These are phyloP conservation scores for Lepeophtheirus salmonis DNA, from an alignment of 1,140 invertebrate genomes.

Conservation along the genomic window DNA sequence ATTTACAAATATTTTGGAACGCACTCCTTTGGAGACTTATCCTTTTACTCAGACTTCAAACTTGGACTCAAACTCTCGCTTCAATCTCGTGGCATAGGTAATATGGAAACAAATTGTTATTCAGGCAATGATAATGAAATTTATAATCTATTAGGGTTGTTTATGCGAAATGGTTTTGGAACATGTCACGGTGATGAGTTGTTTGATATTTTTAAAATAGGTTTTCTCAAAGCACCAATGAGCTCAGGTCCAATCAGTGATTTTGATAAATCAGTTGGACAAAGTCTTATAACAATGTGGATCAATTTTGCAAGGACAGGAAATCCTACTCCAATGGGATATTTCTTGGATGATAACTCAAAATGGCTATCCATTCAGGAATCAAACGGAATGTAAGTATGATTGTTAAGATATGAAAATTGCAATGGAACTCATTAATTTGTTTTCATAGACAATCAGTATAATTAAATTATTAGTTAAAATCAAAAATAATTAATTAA, in stretches of 20 bases:
- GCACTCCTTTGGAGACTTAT: not conserved
- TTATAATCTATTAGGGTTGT: no score
- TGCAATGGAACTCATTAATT: no score
- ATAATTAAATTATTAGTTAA: not conserved
- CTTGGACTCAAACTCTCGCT: not conserved
- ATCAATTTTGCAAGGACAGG: not conserved
- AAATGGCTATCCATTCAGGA: not conserved
- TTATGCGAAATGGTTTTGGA: not conserved
- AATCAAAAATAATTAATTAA: not conserved
- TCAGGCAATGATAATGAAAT: no score
- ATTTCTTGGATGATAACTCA: not conserved
- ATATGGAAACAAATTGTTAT: no score
- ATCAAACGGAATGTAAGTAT: not conserved
- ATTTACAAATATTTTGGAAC: not conserved
- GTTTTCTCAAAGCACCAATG: not conserved
- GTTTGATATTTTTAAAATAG: not conserved
- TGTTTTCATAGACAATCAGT: not conserved
- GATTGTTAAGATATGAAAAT: not conserved
- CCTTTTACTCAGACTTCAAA: not conserved
- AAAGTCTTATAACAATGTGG: not conserved
- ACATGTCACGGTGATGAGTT: not conserved
- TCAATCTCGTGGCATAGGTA: not conserved
- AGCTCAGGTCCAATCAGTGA: not conserved
- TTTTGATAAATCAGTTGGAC: not conserved
- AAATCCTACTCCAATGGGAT: not conserved